Base-by-base conservation (phyloP, 2,797 vertebrate species). In the Neomorphus geoffroyi region DNA sequence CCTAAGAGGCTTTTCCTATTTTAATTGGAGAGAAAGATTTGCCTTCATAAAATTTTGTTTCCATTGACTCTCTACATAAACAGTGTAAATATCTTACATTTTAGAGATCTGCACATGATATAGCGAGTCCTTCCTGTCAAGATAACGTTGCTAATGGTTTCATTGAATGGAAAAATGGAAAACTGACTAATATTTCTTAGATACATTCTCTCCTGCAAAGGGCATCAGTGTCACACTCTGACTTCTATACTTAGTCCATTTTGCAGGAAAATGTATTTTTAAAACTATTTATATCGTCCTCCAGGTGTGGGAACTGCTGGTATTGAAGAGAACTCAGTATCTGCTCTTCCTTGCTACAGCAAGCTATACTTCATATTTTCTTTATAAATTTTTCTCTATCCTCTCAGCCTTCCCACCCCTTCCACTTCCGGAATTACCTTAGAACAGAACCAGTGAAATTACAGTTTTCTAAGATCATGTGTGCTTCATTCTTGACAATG, bases 401-500 rank as follows among this genome's bases (percentile, higher is more conserved):
- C 4, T 50, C 9, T 53, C 15, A 69, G 5, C 26, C 19, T 56
- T 26, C 16, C 26, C 33, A 12, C 3, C 23, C 12, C 10, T 83
- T 60, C n/a, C 22, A 6, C 2, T 41, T 67, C 43, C 45, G 69
- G 56, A 32, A 4, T 48, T 13, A 48, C 13, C 13, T 92, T n/a
- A 18, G 8, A 13, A 30, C 62, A 30, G 13, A 57, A 37, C 24
- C 50, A 43, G 11, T 45, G 24, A 53, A 80, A 88, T 62, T 6
- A 4, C 5, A 24, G 1, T 30, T 53, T 48, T 14, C 79, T 71
- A 24, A 50, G 48, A 4, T 48, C 7, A 5, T 3, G 0, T 11
- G 33, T 43, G 4, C 32, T 72, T 39, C 0, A 0, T 14, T 75
- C n/a, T 28, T 66, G 21, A 33, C 21, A 83, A 2, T 16, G 30